A percentile compares a stretch with the other conserved stretches of the same genome.
Conservation (phyloP, 2,797 vertebrate genomes). For the Anolis apletophallus region DNA sequence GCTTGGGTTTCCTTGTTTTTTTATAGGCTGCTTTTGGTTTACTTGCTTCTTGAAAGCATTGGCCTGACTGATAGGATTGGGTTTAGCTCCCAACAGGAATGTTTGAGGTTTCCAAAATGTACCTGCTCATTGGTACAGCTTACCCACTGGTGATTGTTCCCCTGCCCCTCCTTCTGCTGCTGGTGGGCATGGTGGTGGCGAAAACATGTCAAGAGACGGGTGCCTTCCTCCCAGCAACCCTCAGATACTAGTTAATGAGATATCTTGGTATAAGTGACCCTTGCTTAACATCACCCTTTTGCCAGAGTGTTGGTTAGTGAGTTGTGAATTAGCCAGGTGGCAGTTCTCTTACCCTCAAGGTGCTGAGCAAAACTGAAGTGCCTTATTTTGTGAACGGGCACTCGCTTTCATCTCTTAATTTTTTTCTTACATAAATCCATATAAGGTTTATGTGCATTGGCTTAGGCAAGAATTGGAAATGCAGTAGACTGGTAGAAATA, state of each 20-base stretch:
- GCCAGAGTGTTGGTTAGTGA: background rate
- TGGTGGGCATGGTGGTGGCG: background rate
- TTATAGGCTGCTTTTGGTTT: background rate
- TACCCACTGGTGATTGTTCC: background rate
- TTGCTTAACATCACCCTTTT: background rate
- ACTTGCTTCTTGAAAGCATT: background rate
- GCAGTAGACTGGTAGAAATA: background rate
- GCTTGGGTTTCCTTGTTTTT: background rate
- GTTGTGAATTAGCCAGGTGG: background rate
- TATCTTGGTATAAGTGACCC: background rate
- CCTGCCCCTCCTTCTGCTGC: background rate
- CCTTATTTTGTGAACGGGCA: background rate
- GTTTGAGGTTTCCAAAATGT: background rate
- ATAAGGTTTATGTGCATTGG: background rate
- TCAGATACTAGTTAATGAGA: background rate
- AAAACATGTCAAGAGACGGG: background rate
- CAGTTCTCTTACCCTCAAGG: background rate
- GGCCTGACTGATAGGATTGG: background rate
- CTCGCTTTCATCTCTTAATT: background rate
- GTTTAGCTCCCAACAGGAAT: background rate
- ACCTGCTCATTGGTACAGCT: too few species aligned
- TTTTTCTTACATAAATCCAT: too few species aligned
- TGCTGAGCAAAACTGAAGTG: conserved; percentile 6
- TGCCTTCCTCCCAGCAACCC: background rate
- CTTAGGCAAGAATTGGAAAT: background rate